Conservation (phyloP, 1,140 invertebrate species). For the Cataglyphis hispanica region DNA sequence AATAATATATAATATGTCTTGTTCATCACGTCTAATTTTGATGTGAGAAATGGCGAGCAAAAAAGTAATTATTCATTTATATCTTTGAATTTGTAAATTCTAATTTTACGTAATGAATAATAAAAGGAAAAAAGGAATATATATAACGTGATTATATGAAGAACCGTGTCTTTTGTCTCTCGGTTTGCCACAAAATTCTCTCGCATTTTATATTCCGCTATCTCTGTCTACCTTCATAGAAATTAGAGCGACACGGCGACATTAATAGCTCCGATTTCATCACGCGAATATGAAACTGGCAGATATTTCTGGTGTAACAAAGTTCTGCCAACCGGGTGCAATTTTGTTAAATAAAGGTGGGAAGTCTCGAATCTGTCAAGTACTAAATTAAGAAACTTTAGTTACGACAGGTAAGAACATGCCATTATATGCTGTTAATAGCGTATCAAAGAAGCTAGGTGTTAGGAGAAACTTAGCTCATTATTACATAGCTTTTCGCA, state of each 20-base stretch:
- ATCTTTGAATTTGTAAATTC: neutral
- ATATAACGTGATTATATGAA: neutral
- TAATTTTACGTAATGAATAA: neutral
- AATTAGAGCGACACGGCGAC: slow-evolving; percentile 66
- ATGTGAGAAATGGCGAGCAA: neutral
- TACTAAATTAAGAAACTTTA: slow-evolving; percentile 62
- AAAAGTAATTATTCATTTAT: neutral
- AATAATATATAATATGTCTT: neutral
- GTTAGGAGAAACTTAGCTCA: slow-evolving; percentile 31
- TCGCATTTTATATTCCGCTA: neutral
- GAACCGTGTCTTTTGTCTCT: neutral
- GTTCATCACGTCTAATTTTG: neutral
- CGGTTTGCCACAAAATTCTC: neutral
- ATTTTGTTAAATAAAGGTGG: slow-evolving; percentile 57
- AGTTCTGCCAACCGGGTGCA: slow-evolving; percentile 37
- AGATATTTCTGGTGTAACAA: slow-evolving; percentile 68
- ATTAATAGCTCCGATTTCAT: slow-evolving; percentile 73
- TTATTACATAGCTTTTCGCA: slow-evolving; percentile 43
- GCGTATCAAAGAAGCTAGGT: slow-evolving; percentile 41
- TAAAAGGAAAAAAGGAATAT: neutral
- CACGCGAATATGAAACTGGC: slow-evolving; percentile 65
- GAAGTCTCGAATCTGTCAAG: slow-evolving; percentile 50
- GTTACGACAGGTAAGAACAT: slow-evolving; percentile 46
- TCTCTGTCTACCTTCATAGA: slow-evolving; percentile 20
- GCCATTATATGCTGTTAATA: slow-evolving; percentile 54